These are phyloP conservation scores for Manis crassicaudata DNA, from an alignment of 2,797 vertebrate species.

Conservation along the genomic window DNA sequence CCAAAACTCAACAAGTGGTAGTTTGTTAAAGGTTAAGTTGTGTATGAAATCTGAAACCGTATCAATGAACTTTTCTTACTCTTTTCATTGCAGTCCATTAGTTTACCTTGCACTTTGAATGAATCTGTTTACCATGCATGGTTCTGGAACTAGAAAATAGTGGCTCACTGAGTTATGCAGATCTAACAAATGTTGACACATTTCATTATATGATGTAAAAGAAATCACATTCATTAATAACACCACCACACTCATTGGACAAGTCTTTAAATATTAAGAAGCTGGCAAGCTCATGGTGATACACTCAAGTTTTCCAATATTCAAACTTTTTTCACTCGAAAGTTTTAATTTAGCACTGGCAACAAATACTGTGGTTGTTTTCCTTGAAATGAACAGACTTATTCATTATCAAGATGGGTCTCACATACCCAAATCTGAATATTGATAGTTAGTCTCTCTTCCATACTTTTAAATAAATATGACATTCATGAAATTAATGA, in stretches of 20 bases:
- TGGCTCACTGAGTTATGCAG: background rate
- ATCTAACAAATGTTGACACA: background rate
- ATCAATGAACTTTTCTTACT: background rate
- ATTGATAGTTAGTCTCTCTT: background rate
- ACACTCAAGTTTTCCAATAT: slow-evolving; percentile 13
- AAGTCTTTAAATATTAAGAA: slow-evolving; percentile 8
- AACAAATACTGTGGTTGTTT: background rate
- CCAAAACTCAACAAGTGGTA: background rate
- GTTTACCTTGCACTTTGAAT: background rate
- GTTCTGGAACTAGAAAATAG: background rate
- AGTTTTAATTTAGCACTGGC: background rate
- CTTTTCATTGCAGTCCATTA: background rate
- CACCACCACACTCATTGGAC: background rate
- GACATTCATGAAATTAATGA: background rate
- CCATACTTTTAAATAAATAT: background rate
- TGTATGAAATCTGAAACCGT: background rate
- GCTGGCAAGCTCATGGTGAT: background rate
- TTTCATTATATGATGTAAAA: background rate
- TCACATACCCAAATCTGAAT: background rate
- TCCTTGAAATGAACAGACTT: slow-evolving; percentile 4
- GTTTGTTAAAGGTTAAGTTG: background rate
- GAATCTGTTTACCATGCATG: background rate
- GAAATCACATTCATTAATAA: background rate
- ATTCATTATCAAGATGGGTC: slow-evolving; percentile 17
- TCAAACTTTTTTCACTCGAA: background rate